These are phyloP conservation scores for Musca domestica DNA, from an alignment of 1,140 invertebrate genomes.

Conservation along the genomic window DNA sequence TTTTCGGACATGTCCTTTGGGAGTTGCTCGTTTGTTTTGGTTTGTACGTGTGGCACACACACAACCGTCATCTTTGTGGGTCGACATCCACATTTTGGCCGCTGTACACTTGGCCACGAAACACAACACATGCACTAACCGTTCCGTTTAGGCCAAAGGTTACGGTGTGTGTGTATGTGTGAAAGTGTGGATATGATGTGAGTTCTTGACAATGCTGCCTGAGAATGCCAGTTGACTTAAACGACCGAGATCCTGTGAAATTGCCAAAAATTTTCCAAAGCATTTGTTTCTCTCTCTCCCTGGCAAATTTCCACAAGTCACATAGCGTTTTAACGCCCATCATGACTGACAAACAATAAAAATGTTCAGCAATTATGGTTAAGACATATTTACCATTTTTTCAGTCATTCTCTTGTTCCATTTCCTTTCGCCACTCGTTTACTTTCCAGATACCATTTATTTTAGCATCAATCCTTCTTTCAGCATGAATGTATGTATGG, in stretches of 20 bases:
- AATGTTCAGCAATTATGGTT: conserved; percentile 12
- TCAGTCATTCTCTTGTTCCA: too few species aligned
- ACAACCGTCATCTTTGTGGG: too few species aligned
- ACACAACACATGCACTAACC: too few species aligned
- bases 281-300: neutral
- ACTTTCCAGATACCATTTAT: too few species aligned
- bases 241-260: conserved; percentile 11
- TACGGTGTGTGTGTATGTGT: neutral
- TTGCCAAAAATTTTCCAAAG: conserved; percentile 1
- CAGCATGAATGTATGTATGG: too few species aligned
- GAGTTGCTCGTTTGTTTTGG: conserved; percentile 3
- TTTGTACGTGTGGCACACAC: neutral
- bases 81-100: too few species aligned
- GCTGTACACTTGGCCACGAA: too few species aligned
- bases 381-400: conserved; percentile 3
- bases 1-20: conserved; percentile 16
- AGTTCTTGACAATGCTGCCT: neutral
- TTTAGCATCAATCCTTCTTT: too few species aligned
- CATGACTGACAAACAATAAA: conserved; percentile 10
- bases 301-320: conserved; percentile 18
- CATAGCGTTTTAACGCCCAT: conserved; percentile 14
- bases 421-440: too few species aligned
- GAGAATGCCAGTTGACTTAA: conserved; percentile 1
- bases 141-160: neutral
- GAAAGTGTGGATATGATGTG: neutral